A percentile compares a stretch with the other conserved stretches of the same genome.
Conservation (phyloP, 2,113 vertebrate genomes). For the Cercopithecus mona region DNA sequence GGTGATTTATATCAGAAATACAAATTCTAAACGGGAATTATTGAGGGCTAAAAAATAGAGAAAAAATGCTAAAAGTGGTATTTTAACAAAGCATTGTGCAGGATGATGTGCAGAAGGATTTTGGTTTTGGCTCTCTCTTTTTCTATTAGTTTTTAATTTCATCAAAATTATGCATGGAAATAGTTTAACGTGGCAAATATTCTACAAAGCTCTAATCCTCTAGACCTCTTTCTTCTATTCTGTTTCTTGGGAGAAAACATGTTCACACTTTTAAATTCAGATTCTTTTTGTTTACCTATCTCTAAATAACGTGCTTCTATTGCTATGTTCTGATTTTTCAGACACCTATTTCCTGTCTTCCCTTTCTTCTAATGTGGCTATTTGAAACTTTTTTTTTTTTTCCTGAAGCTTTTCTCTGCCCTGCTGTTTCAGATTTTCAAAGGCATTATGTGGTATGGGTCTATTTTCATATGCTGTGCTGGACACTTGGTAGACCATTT, state of each 20-base stretch:
- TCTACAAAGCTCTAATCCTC: not conserved
- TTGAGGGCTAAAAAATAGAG: not conserved
- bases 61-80: not conserved
- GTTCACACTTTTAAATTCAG: not conserved
- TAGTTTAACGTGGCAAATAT: not conserved
- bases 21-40: not conserved
- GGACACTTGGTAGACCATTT: not conserved
- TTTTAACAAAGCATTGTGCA: not conserved
- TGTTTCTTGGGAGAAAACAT: not conserved
- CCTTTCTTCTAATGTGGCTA: not conserved
- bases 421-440: constrained; percentile 49
- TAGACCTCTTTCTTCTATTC: not conserved
- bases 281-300: not conserved
- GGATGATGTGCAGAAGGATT: not conserved
- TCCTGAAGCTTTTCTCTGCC: not conserved
- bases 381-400: not conserved
- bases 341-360: not conserved
- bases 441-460: not conserved
- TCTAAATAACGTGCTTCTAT: not conserved
- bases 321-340: not conserved
- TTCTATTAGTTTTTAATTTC: constrained; percentile 44
- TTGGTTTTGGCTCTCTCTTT: not conserved
- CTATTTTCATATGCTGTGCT: not conserved
- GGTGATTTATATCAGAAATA: not conserved
- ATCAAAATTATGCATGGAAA: not conserved